Conservation (phyloP, 2,113 vertebrate species). For the Neolamprologus caudopunctatus region DNA sequence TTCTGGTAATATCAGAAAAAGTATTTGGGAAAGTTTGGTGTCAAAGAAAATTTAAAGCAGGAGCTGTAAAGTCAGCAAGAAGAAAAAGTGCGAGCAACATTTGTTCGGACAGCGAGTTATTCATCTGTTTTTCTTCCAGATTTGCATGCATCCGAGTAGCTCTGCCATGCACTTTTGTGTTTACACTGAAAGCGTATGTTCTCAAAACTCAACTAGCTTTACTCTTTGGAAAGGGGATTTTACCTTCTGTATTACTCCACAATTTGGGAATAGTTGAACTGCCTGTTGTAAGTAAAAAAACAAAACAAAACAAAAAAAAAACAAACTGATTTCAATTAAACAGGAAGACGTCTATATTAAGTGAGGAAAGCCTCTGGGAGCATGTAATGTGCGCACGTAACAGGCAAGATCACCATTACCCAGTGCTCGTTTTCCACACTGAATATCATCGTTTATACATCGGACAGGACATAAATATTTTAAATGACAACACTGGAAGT, state of each 20-base stretch:
- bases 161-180: slow-evolving; percentile 19
- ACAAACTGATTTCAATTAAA: neutral
- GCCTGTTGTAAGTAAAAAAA: slow-evolving; percentile 26
- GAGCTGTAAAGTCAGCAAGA: neutral
- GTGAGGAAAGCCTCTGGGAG: neutral
- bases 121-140: neutral
- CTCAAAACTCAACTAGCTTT: neutral
- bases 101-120: neutral
- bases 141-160: neutral
- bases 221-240: neutral
- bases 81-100: neutral
- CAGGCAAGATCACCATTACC: neutral
- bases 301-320: neutral
- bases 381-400: neutral
- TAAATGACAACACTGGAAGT: slow-evolving; percentile 47
- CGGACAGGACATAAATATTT: neutral
- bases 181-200: neutral
- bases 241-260: slow-evolving; percentile 61
- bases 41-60: neutral
- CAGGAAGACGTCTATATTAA: neutral
- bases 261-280: slow-evolving; percentile 53
- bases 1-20: neutral
- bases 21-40: neutral
- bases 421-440: neutral
- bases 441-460: neutral